Evolutionary conservation across 2,888 invertebrate species (phyloP).

Genomic region (Criorhina ranunculi): DNA sequence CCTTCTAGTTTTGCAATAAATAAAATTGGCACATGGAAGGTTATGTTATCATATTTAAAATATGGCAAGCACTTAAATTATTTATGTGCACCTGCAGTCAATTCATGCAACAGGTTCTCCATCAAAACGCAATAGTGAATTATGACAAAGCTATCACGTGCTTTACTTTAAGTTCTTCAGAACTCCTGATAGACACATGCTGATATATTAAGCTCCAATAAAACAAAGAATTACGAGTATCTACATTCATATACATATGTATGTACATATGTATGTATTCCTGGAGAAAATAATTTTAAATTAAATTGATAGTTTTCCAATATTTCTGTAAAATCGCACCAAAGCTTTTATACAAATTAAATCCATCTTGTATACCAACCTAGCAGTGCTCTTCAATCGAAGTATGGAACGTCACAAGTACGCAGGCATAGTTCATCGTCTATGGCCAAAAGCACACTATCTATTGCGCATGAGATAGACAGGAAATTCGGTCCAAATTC

Average conservation of each 20-base stretch:
- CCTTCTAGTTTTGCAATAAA: too few relatives aligned
- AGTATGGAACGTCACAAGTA: conserved; percentile 29
- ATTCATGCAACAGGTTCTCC: conserved; percentile 31
- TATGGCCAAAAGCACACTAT: conserved; percentile 50
- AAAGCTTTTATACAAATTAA: conserved; percentile 53
- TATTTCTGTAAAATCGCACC: conserved; percentile 2
- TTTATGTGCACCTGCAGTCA: conserved; percentile 7
- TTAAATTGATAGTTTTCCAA: conserved; percentile 14
- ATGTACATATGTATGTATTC: neutral
- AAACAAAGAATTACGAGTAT: neutral
- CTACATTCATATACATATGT: neutral
- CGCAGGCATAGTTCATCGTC: conserved; percentile 25
- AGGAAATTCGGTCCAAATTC: conserved; percentile 35
- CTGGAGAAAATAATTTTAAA: neutral
- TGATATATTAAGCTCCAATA: neutral
- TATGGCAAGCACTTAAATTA: neutral
- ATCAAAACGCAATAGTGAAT: conserved; percentile 23
- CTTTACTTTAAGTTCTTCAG: conserved; percentile 2
- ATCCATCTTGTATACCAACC: conserved; percentile 28
- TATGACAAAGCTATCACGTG: conserved; percentile 5
- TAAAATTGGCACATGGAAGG: too few relatives aligned
- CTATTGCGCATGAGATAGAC: conserved; percentile 56
- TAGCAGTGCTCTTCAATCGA: conserved; percentile 31
- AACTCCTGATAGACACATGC: neutral
- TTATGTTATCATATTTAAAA: neutral